Percentiles rank a stretch among this genome's conserved stretches.
Conservation (phyloP, 1,140 invertebrate genomes). For the Leptinotarsa undecemlineata region DNA sequence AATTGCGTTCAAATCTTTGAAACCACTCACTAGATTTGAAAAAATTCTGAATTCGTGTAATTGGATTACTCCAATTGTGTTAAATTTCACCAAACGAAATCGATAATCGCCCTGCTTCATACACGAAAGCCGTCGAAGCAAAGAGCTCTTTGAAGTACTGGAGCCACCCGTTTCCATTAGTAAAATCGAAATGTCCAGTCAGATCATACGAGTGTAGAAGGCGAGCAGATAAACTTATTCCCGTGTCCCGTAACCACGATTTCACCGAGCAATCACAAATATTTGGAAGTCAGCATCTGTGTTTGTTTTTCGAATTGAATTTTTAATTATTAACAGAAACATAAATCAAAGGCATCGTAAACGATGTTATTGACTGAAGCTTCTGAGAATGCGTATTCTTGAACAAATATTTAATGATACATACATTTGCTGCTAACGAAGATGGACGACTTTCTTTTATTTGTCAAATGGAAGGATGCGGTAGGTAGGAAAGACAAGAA, state of each 20-base stretch:
- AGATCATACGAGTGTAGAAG: background rate
- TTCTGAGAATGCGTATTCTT: constrained; percentile 17
- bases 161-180: background rate
- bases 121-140: background rate
- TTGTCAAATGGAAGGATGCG: constrained; percentile 6
- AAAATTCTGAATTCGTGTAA: background rate
- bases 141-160: background rate
- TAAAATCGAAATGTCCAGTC: constrained; percentile 5
- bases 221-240: background rate
- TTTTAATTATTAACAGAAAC: constrained; percentile 19
- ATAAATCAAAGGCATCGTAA: constrained; percentile 20
- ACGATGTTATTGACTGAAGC: constrained; percentile 6
- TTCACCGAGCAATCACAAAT: constrained; percentile 2
- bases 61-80: constrained; percentile 1
- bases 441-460: background rate
- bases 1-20: no score
- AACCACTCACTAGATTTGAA: no score
- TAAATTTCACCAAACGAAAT: background rate
- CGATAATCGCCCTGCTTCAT: background rate
- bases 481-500: constrained; percentile 6
- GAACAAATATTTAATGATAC: constrained; percentile 18
- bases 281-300: constrained; percentile 6
- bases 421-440: constrained; percentile 11
- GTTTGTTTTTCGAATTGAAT: constrained; percentile 10
- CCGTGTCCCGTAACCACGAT: background rate